Evolutionary conservation across 2,888 invertebrate genomes (phyloP), one percentile per base, ranked within the genome.

Genomic region (Drosophila colorata): DNA sequence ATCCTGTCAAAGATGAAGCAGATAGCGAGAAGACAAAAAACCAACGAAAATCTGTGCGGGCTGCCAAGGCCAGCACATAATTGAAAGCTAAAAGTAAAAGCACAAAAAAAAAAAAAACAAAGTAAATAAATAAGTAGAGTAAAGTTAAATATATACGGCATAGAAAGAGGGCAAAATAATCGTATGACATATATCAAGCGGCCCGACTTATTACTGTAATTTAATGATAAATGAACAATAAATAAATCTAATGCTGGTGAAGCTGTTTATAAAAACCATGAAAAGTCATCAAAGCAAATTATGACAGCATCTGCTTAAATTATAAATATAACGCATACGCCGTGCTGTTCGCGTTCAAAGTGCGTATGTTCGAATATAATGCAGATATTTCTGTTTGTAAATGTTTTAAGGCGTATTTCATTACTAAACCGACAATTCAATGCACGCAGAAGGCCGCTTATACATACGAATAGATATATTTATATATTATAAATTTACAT

Each of bases 141-240:
- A 11, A 25, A 46, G 20, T 33, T 33, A 13, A 28, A 9, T 28
- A 3, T 28, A 2, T 28, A 9, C 9, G 28, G 5, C 13, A 48
- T 13, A 59, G 72, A 69, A 63, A 53, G 47, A 63, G 63, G 47
- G 41, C 41, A 49, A 57, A 60, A 68, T 57, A 73, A 74, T 77
- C 68, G 40, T 43, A 14, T 44, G 16, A 16, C 65, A 74, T 74
- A 66, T 63, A 69, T 78, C 64, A 69, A 33, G 40, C 46, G 47
- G 53, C 37, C 37, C 53, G 63, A 78, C 61, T 66, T 74, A 78
- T 78, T 57, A 66, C 75, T 58, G 67, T 63, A 73, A 73, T 67
- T 67, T 81, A 38, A 55, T 70, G 70, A 73, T 72, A 75, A 74
- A 71, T 71, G 60, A 48, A 47, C 57, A 58, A 69, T 74, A 78